Conservation (phyloP, 1,140 invertebrate species). For the Pissodes strobi region DNA sequence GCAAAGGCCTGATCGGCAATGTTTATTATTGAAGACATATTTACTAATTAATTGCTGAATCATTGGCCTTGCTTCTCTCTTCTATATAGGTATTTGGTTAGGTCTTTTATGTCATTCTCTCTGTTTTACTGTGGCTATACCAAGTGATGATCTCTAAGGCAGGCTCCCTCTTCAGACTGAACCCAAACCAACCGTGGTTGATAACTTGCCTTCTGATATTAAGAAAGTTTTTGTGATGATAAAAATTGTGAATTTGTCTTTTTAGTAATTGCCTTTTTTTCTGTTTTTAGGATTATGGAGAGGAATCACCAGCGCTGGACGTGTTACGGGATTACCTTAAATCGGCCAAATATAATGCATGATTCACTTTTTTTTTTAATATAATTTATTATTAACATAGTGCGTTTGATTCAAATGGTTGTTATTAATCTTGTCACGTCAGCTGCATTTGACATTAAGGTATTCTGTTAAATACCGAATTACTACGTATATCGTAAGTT, state of each 20-base stretch:
- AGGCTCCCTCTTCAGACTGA: conserved; percentile 22
- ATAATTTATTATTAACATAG: no score
- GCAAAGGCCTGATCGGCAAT: no score
- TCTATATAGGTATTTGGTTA: conserved; percentile 29
- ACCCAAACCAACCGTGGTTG: conserved; percentile 15
- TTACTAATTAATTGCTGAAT: no score
- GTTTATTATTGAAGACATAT: no score
- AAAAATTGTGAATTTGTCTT: background rate
- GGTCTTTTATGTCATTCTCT: background rate
- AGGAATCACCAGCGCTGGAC: conserved; percentile 92
- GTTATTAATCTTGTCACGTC: no score
- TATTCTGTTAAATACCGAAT: no score
- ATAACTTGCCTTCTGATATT: conserved; percentile 13
- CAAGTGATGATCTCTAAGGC: conserved; percentile 8
- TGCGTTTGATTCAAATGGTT: no score
- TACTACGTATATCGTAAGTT: no score
- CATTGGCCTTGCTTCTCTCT: conserved; percentile 48
- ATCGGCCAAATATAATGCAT: conserved; percentile 50
- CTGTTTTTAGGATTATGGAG: conserved; percentile 86
- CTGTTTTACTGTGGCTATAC: background rate
- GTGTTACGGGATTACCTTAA: conserved; percentile 88
- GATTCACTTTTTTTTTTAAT: no score
- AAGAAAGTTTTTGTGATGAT: background rate
- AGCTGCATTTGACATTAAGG: no score
- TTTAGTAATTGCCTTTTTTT: conserved; percentile 32